Percentiles rank a stretch among this genome's conserved stretches.
Evolutionary conservation across 1,140 invertebrate species (phyloP).

Genomic region (Kradibia gibbosae): DNA sequence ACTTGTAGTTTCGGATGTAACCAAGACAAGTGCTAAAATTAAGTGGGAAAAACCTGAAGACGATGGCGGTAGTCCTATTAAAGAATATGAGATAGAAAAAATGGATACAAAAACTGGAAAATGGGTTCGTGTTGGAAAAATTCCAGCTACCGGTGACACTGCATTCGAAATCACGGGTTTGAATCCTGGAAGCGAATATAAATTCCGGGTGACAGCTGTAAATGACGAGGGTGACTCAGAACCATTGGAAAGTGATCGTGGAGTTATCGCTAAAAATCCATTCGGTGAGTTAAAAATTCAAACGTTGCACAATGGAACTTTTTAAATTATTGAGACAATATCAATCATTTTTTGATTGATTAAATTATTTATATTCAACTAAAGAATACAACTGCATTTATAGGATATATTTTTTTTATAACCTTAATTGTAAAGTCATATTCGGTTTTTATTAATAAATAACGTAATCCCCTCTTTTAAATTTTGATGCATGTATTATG

Average conservation of each 20-base stretch:
- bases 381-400: too few relatives aligned
- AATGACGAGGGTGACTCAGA: slow-evolving; percentile 98
- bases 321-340: too few relatives aligned
- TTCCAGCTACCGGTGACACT: slow-evolving; percentile 81
- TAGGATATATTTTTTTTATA: too few relatives aligned
- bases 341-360: too few relatives aligned
- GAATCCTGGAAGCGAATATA: slow-evolving; percentile 93
- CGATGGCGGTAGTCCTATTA: slow-evolving; percentile 94
- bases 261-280: slow-evolving; percentile 95
- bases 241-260: slow-evolving; percentile 87
- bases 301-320: too few relatives aligned
- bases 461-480: too few relatives aligned
- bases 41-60: slow-evolving; percentile 93
- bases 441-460: too few relatives aligned
- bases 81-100: slow-evolving; percentile 96
- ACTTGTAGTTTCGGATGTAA: slow-evolving; percentile 88
- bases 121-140: slow-evolving; percentile 88
- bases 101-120: slow-evolving; percentile 91
- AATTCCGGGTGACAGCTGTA: slow-evolving; percentile 95
- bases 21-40: slow-evolving; percentile 89
- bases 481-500: too few relatives aligned
- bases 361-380: too few relatives aligned
- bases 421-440: too few relatives aligned
- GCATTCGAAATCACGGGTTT: slow-evolving; percentile 93
- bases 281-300: slow-evolving; percentile 80